Evolutionary conservation across 2,888 invertebrate genomes (phyloP), one percentile per base, ranked within the genome.

Genomic region (Watsonalla binaria): DNA sequence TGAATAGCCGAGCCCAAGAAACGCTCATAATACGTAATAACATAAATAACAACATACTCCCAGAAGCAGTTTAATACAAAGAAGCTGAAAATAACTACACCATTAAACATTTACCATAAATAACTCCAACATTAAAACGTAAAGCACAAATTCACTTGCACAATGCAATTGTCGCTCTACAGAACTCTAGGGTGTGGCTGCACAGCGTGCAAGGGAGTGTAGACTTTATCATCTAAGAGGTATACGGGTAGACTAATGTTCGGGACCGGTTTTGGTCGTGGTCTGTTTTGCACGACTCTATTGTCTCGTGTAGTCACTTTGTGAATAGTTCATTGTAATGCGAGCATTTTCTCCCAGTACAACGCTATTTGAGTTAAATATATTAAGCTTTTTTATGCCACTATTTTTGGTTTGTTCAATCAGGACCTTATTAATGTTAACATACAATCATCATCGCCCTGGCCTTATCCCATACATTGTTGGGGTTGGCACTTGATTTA

Each of bases 301-400:
- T 86, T 86, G 84, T 86, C 76, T 76, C 70, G 70, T 74, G 71
- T 79, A 79, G 80, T 75, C 75, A 76, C 74, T 76, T 69, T 72
- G 72, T 66, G 61, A 56, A 51, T 58, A 61, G 58, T 45, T 64
- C 57, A 64, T 61, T 63, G 60, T 56, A 54, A 52, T 59, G 48
- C 39, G 46, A 35, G 39, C 15, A 37, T 42, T 42, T 42, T 42
- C 42, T 42, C 42, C 11, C 11, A 37, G 37, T 37, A 24, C 24
- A 24, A 24, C 24, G 24, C 24, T 24, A 24, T 24, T 24, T 24
- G 24, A 24, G 24, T 24, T 24, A 24, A 24, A 24, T 24, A 24
- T 24, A 24, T 24, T 24, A 24, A 24, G n/a, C n/a, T n/a, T n/a
- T n/a, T n/a, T n/a, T 24, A 24, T 24, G 24, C 24, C 24, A 24